Evolutionary conservation across 2,888 invertebrate species (phyloP).

Genomic region (Eupeodes latifasciatus): DNA sequence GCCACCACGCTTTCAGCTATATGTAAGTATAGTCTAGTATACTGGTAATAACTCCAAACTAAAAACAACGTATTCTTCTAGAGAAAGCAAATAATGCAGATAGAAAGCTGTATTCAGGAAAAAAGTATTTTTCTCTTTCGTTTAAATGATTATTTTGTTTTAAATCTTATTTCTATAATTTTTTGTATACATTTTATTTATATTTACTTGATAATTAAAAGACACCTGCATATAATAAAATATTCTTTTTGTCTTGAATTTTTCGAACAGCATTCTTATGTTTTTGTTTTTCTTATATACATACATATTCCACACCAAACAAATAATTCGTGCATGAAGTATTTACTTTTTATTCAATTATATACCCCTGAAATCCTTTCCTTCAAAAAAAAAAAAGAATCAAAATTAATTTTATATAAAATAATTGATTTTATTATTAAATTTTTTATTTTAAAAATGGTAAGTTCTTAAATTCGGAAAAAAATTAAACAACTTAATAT

Average conservation of each 20-base stretch:
- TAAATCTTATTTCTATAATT: not conserved
- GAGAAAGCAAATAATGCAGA: too few species aligned
- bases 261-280: conserved; percentile 58
- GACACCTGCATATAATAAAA: conserved; percentile 41
- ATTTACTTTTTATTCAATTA: not conserved
- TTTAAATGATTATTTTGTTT: too few species aligned
- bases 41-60: too few species aligned
- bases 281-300: not conserved
- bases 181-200: not conserved
- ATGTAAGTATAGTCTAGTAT: too few species aligned
- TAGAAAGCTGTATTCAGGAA: too few species aligned
- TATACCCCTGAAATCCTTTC: not conserved
- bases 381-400: conserved; percentile 18
- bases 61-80: too few species aligned
- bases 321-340: conserved; percentile 8
- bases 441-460: conserved; percentile 33
- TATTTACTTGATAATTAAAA: conserved; percentile 19
- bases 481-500: not conserved
- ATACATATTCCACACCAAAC: not conserved
- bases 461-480: conserved; percentile 55
- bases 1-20: too few species aligned
- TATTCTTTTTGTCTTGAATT: conserved; percentile 65
- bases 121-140: too few species aligned
- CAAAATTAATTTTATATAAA: not conserved
- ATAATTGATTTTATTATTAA: not conserved